Conservation (phyloP, 2,113 vertebrate species). For the Alces alces region DNA sequence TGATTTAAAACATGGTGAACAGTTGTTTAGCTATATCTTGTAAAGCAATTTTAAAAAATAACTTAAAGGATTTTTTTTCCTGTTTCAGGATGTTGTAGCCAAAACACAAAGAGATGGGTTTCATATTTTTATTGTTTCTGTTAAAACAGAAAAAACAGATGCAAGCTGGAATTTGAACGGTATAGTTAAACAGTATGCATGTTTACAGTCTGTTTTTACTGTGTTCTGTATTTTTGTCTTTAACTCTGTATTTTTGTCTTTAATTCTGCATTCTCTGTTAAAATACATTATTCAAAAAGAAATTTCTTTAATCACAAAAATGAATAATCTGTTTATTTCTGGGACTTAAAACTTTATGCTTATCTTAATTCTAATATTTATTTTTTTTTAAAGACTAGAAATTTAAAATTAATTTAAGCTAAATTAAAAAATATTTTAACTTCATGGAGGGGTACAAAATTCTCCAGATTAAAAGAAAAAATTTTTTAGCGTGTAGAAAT, state of each 20-base stretch:
- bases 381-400: not conserved
- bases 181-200: slow-evolving; percentile 52
- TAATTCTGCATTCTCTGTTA: slow-evolving; percentile 14
- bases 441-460: not conserved
- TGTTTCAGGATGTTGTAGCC: slow-evolving; percentile 79
- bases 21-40: not conserved
- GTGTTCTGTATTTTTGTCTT: not conserved
- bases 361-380: not conserved
- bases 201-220: not conserved
- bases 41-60: not conserved
- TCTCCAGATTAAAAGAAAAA: not conserved
- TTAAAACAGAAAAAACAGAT: slow-evolving; percentile 76
- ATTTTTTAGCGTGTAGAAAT: not conserved
- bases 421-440: not conserved
- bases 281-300: not conserved
- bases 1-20: not conserved
- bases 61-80: not conserved
- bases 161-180: slow-evolving; percentile 87
- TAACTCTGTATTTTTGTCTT: not conserved
- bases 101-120: slow-evolving; percentile 89
- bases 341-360: not conserved
- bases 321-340: not conserved
- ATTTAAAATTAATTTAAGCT: not conserved
- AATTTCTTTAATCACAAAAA: slow-evolving; percentile 6
- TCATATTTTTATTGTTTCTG: slow-evolving; percentile 85